phyloP scores from a whole-genome alignment of 2,888 invertebrate genomes.

The Sialis fuliginosa region DNA sequence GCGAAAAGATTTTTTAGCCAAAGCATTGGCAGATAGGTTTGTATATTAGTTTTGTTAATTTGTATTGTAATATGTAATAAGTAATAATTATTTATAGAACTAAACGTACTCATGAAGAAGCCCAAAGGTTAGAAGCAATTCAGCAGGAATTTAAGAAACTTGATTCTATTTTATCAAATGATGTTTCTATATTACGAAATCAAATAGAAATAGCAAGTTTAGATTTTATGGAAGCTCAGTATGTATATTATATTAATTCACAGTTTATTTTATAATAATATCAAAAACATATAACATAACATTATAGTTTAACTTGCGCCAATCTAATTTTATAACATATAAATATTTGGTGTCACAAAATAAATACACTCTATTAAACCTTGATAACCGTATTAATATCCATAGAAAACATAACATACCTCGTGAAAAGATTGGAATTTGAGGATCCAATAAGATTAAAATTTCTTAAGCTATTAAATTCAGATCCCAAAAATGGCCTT shows the following conservation, averaged over 20 bases:
- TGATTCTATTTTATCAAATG: slow-evolving; percentile 49
- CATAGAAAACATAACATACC: too few species aligned
- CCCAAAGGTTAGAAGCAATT: slow-evolving; percentile 39
- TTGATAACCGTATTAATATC: too few species aligned
- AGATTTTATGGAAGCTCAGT: slow-evolving; percentile 59
- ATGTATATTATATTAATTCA: slow-evolving; percentile 20
- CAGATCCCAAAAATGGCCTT: too few species aligned
- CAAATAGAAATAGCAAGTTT: slow-evolving; percentile 60
- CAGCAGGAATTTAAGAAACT: slow-evolving; percentile 42
- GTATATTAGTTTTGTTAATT: not conserved
- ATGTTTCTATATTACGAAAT: slow-evolving; percentile 55
- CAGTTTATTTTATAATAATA: slow-evolving; percentile 5
- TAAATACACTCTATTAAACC: too few species aligned
- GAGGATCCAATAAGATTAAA: too few species aligned
- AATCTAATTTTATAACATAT: too few species aligned
- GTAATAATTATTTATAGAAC: slow-evolving; percentile 29
- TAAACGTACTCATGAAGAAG: slow-evolving; percentile 55
- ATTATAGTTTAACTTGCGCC: too few species aligned
- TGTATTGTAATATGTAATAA: not conserved
- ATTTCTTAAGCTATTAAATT: too few species aligned
- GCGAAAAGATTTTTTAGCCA: slow-evolving; percentile 51
- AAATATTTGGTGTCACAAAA: too few species aligned
- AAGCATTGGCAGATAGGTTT: slow-evolving; percentile 55
- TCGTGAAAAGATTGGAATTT: too few species aligned
- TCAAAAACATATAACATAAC: not conserved